Evolutionary conservation across 2,113 vertebrate species (phyloP).

Genomic region (Cololabis saira): DNA sequence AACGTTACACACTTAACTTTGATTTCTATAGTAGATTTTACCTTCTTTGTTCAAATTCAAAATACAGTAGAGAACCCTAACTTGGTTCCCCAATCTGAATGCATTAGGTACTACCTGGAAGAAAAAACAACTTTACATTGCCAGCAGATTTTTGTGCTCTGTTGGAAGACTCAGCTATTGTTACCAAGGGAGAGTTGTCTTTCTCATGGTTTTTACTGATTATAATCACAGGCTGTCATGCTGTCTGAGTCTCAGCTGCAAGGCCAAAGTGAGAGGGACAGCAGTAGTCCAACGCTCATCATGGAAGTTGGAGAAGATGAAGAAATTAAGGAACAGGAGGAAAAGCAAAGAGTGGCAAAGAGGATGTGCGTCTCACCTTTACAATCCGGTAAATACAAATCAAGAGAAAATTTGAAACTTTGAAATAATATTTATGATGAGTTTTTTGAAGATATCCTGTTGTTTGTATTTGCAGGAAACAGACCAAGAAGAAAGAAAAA

Average conservation of each 20-base stretch:
- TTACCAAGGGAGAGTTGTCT: neutral
- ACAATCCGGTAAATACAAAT: slow-evolving; percentile 42
- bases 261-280: slow-evolving; percentile 43
- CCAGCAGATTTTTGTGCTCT: neutral
- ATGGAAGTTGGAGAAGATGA: slow-evolving; percentile 56
- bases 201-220: slow-evolving; percentile 32
- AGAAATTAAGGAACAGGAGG: slow-evolving; percentile 44
- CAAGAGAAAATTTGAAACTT: neutral
- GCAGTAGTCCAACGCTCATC: slow-evolving; percentile 56
- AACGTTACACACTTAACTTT: too few relatives aligned
- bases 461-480: slow-evolving; percentile 30
- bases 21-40: too few relatives aligned
- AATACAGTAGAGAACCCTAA: too few relatives aligned
- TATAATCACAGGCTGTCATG: slow-evolving; percentile 35
- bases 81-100: too few relatives aligned
- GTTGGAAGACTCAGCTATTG: neutral
- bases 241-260: slow-evolving; percentile 34
- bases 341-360: slow-evolving; percentile 35
- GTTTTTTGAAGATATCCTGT: neutral
- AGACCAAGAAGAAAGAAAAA: slow-evolving; percentile 40
- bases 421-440: neutral
- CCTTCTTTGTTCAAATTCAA: too few relatives aligned
- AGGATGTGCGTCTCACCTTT: slow-evolving; percentile 17
- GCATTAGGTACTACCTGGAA: too few relatives aligned
- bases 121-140: too few relatives aligned